A percentile compares a stretch with the other conserved stretches of the same genome.
Evolutionary conservation across 1,140 invertebrate species (phyloP).

Genomic region (Pseudomyrmex concolor): DNA sequence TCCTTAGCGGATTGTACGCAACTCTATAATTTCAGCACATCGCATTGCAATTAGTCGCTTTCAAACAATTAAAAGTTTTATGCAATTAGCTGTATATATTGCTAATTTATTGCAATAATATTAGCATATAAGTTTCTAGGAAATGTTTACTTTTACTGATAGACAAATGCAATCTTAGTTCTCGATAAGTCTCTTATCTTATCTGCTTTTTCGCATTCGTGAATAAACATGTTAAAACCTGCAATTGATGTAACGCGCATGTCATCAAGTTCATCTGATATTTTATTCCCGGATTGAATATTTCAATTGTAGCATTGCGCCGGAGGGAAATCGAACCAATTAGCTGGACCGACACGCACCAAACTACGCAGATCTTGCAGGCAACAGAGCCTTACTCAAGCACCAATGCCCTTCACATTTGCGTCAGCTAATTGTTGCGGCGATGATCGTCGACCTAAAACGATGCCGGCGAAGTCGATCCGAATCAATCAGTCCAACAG

Average conservation of each 20-base stretch:
- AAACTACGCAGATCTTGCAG: slow-evolving; percentile 51
- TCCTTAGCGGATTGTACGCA: not conserved
- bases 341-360: not conserved
- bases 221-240: too few relatives aligned
- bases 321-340: slow-evolving; percentile 40
- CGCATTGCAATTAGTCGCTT: not conserved
- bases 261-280: not conserved
- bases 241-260: too few relatives aligned
- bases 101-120: not conserved
- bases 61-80: not conserved
- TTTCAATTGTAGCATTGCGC: slow-evolving; percentile 47
- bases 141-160: not conserved
- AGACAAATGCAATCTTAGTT: too few relatives aligned
- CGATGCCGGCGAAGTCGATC: slow-evolving; percentile 24
- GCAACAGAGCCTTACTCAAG: slow-evolving; percentile 11
- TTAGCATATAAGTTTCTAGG: not conserved
- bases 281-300: not conserved
- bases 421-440: slow-evolving; percentile 48
- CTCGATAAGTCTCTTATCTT: too few relatives aligned
- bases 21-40: not conserved
- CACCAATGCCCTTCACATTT: not conserved
- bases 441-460: slow-evolving; percentile 31
- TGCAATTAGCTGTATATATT: not conserved
- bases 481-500: not conserved
- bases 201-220: too few relatives aligned